phyloP scores from a whole-genome alignment of 1,140 invertebrate genomes.

The Alviniconcha marisindica region DNA sequence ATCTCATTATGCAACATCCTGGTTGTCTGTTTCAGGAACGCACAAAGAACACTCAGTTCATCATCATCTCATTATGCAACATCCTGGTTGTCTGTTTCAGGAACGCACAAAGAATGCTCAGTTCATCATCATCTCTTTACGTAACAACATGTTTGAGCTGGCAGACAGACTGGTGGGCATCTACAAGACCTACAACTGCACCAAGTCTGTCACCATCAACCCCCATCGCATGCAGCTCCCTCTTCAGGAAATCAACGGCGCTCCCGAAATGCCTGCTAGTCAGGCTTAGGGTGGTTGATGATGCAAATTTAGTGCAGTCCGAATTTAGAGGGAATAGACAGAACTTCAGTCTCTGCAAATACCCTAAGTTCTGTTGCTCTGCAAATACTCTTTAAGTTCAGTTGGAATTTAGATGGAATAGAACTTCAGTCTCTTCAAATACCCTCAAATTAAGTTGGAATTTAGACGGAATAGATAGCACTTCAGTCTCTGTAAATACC shows the following conservation, averaged over 20 bases:
- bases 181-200: constrained; percentile 95
- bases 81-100: constrained; percentile 75
- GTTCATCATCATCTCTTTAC: constrained; percentile 98
- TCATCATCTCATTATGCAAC: neutral
- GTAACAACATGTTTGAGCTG: constrained; percentile 98
- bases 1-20: too few species aligned
- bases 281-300: neutral
- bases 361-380: too few species aligned
- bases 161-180: constrained; percentile 95
- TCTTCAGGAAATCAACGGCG: constrained; percentile 36
- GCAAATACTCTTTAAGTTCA: too few species aligned
- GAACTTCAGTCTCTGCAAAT: too few species aligned
- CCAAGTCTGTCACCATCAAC: constrained; percentile 84
- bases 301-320: too few species aligned
- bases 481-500: too few species aligned
- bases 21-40: neutral
- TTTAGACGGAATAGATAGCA: too few species aligned
- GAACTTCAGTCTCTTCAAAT: too few species aligned
- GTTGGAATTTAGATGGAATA: too few species aligned
- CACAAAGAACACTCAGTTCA: neutral
- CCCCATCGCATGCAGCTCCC: constrained; percentile 58
- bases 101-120: constrained; percentile 98
- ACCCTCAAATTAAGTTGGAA: too few species aligned
- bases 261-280: constrained; percentile 12
- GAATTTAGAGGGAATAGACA: too few species aligned